phyloP scores from a whole-genome alignment of 1,140 invertebrate species.

The Drosophila parabipectinata region DNA sequence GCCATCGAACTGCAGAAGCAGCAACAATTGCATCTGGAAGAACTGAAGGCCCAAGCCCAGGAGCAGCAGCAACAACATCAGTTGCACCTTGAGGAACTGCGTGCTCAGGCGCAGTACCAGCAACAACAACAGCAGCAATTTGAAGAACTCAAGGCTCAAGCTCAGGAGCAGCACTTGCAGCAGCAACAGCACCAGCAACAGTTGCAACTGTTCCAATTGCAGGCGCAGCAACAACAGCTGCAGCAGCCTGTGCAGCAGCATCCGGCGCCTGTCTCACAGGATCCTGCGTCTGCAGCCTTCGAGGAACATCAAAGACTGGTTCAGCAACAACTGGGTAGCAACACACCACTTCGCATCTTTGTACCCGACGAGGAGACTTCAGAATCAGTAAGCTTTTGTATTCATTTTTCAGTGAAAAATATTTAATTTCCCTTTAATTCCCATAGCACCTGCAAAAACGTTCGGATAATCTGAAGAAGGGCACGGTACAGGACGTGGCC shows the following conservation, averaged over 20 bases:
- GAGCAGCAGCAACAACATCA: slow-evolving; percentile 57
- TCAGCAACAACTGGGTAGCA: slow-evolving; percentile 72
- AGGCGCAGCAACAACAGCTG: slow-evolving; percentile 51
- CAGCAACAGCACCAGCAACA: slow-evolving; percentile 51
- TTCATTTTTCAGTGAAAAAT: background rate
- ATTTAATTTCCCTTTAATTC: background rate
- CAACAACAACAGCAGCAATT: slow-evolving; percentile 59
- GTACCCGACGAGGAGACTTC: slow-evolving; percentile 88
- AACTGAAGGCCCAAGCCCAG: slow-evolving; percentile 48
- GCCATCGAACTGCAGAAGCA: slow-evolving; percentile 63
- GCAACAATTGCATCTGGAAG: slow-evolving; percentile 58
- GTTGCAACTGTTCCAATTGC: slow-evolving; percentile 47
- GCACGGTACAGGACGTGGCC: slow-evolving; percentile 51
- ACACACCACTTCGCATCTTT: slow-evolving; percentile 76
- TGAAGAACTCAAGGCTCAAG: slow-evolving; percentile 55
- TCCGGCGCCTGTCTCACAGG: slow-evolving; percentile 32
- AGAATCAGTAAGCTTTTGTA: slow-evolving; percentile 47
- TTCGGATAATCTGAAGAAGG: slow-evolving; percentile 62
- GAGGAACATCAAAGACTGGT: slow-evolving; percentile 79
- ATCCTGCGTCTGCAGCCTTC: slow-evolving; percentile 66
- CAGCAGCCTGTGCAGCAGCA: slow-evolving; percentile 43
- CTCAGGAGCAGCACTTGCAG: slow-evolving; percentile 52
- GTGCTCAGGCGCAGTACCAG: slow-evolving; percentile 54
- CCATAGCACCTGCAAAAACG: slow-evolving; percentile 70
- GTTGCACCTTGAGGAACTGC: slow-evolving; percentile 52